These are phyloP conservation scores for Xanthostigma xanthostigma DNA, from an alignment of 2,888 invertebrate species.

Conservation along the genomic window DNA sequence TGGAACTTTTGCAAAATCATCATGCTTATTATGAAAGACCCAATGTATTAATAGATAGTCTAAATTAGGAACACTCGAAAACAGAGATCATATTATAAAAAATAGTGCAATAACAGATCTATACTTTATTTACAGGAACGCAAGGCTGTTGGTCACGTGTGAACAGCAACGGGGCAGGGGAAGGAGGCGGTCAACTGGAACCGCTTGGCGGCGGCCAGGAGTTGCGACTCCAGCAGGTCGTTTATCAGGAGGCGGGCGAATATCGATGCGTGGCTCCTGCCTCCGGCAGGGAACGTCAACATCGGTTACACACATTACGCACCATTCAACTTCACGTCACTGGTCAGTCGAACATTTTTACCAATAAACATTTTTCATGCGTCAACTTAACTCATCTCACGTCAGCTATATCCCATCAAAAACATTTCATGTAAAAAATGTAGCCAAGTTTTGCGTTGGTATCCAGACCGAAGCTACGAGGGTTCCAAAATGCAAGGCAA, in stretches of 20 bases:
- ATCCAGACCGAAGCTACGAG: no score
- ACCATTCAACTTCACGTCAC: slow-evolving; percentile 36
- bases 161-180: slow-evolving; percentile 28
- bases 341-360: slow-evolving; percentile 27
- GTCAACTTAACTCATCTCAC: no score
- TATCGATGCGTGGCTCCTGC: slow-evolving; percentile 51
- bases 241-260: slow-evolving; percentile 63
- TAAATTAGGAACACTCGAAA: no score
- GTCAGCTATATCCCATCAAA: no score
- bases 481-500: no score
- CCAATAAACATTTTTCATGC: no score
- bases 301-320: slow-evolving; percentile 36
- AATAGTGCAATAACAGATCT: not conserved
- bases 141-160: slow-evolving; percentile 47
- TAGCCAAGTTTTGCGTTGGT: no score
- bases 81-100: no score
- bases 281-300: slow-evolving; percentile 32
- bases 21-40: no score
- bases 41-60: no score
- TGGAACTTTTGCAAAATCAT: no score
- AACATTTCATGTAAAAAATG: no score
- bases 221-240: slow-evolving; percentile 49
- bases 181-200: slow-evolving; percentile 34
- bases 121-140: slow-evolving; percentile 28
- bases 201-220: slow-evolving; percentile 42